Percentiles rank a stretch among this genome's conserved stretches.
Conservation (phyloP, 2,888 invertebrate genomes). For the Selenia dentaria region DNA sequence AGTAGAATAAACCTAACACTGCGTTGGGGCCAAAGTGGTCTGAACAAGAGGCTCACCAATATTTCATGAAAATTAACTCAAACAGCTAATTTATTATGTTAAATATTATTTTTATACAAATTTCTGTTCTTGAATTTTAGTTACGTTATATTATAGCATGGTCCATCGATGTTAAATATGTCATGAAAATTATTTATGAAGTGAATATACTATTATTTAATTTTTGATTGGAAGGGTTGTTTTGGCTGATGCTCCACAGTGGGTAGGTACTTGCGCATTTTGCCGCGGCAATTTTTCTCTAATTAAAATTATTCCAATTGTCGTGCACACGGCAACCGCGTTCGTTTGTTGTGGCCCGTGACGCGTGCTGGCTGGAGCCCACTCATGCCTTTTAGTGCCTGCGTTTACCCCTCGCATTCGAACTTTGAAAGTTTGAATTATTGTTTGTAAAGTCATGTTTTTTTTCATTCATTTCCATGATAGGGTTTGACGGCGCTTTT, state of each 20-base stretch:
- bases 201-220: no score
- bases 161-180: no score
- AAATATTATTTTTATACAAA: no score
- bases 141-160: no score
- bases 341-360: conserved; percentile 78
- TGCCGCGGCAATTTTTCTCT: conserved; percentile 77
- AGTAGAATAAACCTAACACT: no score
- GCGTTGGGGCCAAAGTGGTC: no score
- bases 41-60: no score
- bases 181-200: no score
- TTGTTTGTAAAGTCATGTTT: conserved; percentile 59
- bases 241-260: conserved; percentile 19
- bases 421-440: conserved; percentile 64
- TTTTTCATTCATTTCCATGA: conserved; percentile 49
- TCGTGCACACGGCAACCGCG: conserved; percentile 63
- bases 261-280: conserved; percentile 69
- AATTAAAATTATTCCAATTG: conserved; percentile 84
- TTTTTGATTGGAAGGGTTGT: no score
- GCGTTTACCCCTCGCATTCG: conserved; percentile 71
- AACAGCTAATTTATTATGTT: no score
- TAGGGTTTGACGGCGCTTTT: conserved; percentile 46
- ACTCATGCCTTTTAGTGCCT: conserved; percentile 81
- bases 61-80: no score
- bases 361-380: conserved; percentile 77
- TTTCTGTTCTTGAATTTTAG: no score